Percentiles rank a stretch among this genome's conserved stretches.
These are phyloP conservation scores for Spinus olivaceus DNA, from an alignment of 2,797 vertebrate species.

Conservation along the genomic window DNA sequence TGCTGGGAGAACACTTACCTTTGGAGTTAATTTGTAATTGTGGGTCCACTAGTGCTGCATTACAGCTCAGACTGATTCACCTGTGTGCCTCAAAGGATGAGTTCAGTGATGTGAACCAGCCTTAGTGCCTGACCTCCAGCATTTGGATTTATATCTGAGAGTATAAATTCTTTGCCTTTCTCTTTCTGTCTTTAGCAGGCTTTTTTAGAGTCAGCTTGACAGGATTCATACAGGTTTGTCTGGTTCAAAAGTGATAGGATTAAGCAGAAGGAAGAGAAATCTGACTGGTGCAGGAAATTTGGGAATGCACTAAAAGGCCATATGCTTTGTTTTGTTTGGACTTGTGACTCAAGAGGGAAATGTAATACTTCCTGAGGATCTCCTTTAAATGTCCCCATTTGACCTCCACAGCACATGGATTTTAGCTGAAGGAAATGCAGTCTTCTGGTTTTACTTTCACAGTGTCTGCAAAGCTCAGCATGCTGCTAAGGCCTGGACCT, in stretches of 20 bases:
- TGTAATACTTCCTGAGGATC: conserved; percentile 54
- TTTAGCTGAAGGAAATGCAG: neutral
- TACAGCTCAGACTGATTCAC: neutral
- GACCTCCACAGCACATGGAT: conserved; percentile 15
- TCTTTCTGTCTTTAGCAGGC: neutral
- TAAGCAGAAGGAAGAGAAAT: conserved; percentile 21
- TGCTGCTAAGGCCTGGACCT: neutral
- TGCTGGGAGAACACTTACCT: neutral
- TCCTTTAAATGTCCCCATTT: conserved; percentile 50
- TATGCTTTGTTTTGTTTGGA: conserved; percentile 57
- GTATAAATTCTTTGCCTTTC: neutral
- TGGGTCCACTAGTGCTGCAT: neutral
- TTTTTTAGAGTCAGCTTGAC: neutral
- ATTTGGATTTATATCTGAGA: neutral
- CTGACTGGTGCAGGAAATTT: conserved; percentile 37
- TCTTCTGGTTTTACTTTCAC: conserved; percentile 29
- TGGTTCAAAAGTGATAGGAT: neutral
- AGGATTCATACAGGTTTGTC: neutral
- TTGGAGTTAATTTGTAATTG: neutral
- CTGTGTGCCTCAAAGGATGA: neutral
- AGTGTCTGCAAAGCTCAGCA: neutral
- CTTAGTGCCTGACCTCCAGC: neutral
- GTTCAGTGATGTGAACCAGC: neutral
- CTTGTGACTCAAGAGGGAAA: conserved; percentile 43
- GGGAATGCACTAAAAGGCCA: conserved; percentile 15